Evolutionary conservation across 92 coral and sea anemone species (phyloP).

Genomic region (Virgularia gustaviana): DNA sequence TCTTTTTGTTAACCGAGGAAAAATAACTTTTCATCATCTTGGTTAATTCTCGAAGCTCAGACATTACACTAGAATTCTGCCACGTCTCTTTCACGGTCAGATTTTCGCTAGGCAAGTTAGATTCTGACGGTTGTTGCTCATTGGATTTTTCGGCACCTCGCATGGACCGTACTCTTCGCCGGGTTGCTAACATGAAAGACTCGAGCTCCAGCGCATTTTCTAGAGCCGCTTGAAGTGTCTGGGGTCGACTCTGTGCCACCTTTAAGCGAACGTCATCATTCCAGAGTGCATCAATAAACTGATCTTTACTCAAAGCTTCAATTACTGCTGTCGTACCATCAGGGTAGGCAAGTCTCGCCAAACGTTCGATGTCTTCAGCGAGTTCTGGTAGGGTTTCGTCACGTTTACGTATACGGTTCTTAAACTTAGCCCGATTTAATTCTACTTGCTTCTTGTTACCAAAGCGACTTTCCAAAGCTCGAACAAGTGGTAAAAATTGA

Average conservation of each 20-base stretch:
- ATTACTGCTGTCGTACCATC: background rate
- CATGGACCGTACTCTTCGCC: background rate
- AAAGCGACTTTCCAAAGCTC: background rate
- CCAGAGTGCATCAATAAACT: slow-evolving; percentile 1
- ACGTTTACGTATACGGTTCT: background rate
- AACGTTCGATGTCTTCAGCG: slow-evolving; percentile 6
- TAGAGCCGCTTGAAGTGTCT: background rate
- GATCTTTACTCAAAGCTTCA: background rate
- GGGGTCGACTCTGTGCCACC: background rate
- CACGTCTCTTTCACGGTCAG: background rate
- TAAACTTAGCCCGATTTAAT: background rate
- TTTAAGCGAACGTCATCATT: background rate
- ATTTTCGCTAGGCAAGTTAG: background rate
- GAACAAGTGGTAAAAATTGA: background rate
- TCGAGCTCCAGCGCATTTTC: background rate
- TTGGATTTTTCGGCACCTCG: background rate
- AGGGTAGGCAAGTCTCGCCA: slow-evolving; percentile 4
- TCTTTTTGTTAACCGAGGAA: background rate
- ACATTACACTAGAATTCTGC: background rate
- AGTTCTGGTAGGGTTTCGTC: slow-evolving; percentile 1
- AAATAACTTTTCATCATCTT: background rate
- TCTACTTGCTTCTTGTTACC: background rate
- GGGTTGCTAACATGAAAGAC: background rate
- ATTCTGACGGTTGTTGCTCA: background rate
- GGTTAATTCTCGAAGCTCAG: background rate